A percentile compares a stretch with the other conserved stretches of the same genome.
Evolutionary conservation across 2,888 invertebrate genomes (phyloP).

Genomic region (Autographa pulchrina): DNA sequence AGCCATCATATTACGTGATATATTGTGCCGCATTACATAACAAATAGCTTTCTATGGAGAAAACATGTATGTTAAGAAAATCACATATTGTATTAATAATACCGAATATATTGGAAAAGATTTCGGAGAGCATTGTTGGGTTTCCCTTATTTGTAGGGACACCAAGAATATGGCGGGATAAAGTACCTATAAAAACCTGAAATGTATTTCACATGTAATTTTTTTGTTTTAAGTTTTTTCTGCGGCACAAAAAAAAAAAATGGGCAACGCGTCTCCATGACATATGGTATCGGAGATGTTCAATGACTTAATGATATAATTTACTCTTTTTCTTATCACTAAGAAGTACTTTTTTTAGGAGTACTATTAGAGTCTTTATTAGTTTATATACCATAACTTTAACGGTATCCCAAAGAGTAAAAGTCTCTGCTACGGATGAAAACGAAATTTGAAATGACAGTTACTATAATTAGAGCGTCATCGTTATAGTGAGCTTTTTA

Average conservation of each 20-base stretch:
- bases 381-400: not conserved
- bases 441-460: too few relatives aligned
- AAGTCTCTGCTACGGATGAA: not conserved
- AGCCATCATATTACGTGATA: constrained; percentile 23
- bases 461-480: not conserved
- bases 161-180: constrained; percentile 14
- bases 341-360: too few relatives aligned
- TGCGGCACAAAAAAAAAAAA: too few relatives aligned
- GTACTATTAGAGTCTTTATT: too few relatives aligned
- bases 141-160: constrained; percentile 39
- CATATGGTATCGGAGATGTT: too few relatives aligned
- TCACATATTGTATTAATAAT: constrained; percentile 50
- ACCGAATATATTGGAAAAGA: constrained; percentile 50
- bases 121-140: constrained; percentile 44
- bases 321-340: too few relatives aligned
- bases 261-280: too few relatives aligned
- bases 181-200: too few relatives aligned
- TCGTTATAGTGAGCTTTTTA: not conserved
- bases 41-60: constrained; percentile 51
- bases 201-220: not conserved
- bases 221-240: not conserved
- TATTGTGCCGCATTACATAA: constrained; percentile 26
- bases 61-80: constrained; percentile 47
- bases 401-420: not conserved
- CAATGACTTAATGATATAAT: too few relatives aligned